Base-by-base conservation (phyloP, 2,113 vertebrate species). In the Antechinus stuartii region DNA sequence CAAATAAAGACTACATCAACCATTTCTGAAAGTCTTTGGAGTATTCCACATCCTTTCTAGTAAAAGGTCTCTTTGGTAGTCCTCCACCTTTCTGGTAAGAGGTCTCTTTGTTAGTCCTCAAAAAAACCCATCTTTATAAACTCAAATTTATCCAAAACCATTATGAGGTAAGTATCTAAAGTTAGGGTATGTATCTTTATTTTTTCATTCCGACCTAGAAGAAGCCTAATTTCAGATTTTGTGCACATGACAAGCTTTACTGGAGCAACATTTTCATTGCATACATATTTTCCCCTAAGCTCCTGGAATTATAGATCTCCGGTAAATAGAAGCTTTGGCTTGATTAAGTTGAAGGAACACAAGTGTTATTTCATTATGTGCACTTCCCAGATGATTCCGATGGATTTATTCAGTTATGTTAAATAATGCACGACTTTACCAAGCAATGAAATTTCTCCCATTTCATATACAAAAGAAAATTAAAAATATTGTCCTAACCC, bases 341-440 rank as follows among this genome's bases (percentile, higher is more conserved):
- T 98, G 93, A 98, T 97, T 97, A 96, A 90, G 94, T 92, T 97
- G 90, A 95, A 97, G 84, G 52, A 98, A 98, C 19, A 68, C 52
- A 97, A 95, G 92, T 97, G 96, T 96, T 98, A 97, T 95, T 98
- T 97, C 98, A 98, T 98, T 98, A 98, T 26, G 68, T 93, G 90
- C 54, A 94, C 90, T 97, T 98, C 91, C 61, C 93, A 93, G 54
- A 94, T 97, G 95, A 96, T 97, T 98, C 97, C 95, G 98, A 96
- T 93, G 93, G 95, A 97, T 98, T 98, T 98, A 98, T 98, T 98
- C 97, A 97, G 57, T 56, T 95, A 97, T 97, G 96, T 97, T 97
- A 95, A 96, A 98, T 96, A 98, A 97, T 95, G 46, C 49, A 98
- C 97, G 94, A 96, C 94, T 96, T 97, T 96, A 98, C 90, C 84